These are phyloP conservation scores for Drosophila siamana DNA, from an alignment of 2,888 invertebrate species.

Conservation along the genomic window DNA sequence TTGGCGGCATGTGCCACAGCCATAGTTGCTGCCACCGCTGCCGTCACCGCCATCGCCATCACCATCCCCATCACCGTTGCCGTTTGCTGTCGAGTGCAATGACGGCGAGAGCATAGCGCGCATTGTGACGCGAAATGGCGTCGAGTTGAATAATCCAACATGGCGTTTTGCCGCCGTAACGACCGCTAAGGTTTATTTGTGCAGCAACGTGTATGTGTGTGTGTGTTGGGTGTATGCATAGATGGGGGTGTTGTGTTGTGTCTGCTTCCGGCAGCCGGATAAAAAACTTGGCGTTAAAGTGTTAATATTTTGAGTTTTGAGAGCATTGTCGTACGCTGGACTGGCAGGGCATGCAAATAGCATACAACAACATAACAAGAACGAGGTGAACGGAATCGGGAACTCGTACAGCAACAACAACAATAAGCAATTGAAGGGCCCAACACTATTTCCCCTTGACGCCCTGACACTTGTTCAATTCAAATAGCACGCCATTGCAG, in stretches of 20 bases:
- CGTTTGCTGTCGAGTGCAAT: constrained; percentile 76
- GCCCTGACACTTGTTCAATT: constrained; percentile 80
- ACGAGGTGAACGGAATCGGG: constrained; percentile 4
- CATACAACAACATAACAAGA: constrained; percentile 1
- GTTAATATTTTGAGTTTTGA: constrained; percentile 81
- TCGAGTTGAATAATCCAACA: constrained; percentile 81
- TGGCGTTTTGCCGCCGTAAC: constrained; percentile 77
- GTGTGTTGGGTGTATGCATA: constrained; percentile 4
- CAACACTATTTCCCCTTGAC: constrained; percentile 67
- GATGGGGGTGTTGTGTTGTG: constrained; percentile 67
- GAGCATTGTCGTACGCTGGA: constrained; percentile 60
- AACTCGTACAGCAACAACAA: constrained; percentile 18
- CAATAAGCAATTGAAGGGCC: constrained; percentile 10
- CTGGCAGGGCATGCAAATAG: constrained; percentile 71
- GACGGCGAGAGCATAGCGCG: constrained; percentile 79
- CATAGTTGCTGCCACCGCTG: background rate
- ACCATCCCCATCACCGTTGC: constrained; percentile 14
- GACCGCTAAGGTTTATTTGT: constrained; percentile 62
- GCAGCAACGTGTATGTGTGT: constrained; percentile 6
- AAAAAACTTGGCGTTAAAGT: constrained; percentile 80
- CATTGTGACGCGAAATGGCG: constrained; percentile 81
- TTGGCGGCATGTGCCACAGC: constrained; percentile 38
- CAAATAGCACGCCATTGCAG: constrained; percentile 77
- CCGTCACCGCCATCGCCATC: constrained; percentile 5
- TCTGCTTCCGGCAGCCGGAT: constrained; percentile 81